Evolutionary conservation across 2,888 invertebrate genomes (phyloP).

Genomic region (Nephrotoma flavescens): DNA sequence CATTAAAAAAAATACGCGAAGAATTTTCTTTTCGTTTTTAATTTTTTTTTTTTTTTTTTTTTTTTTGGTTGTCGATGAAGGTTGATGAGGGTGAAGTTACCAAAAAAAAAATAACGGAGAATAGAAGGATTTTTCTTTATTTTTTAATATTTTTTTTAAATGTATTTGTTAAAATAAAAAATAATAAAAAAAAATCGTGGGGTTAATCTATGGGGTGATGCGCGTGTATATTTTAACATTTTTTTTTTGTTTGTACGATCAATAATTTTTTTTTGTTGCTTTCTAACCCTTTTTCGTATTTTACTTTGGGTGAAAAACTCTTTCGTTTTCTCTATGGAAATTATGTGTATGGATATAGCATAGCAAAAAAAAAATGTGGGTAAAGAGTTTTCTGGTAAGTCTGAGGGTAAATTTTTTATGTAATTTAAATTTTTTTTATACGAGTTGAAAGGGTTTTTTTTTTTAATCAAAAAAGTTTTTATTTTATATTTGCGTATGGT

Average conservation of each 20-base stretch:
- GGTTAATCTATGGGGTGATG: slow-evolving; percentile 3
- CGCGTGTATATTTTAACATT: neutral
- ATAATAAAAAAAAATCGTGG: neutral
- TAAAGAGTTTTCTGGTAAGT: neutral
- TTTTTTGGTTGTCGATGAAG: neutral
- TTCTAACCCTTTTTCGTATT: neutral
- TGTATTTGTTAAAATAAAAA: neutral
- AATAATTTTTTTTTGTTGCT: neutral
- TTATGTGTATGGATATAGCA: neutral
- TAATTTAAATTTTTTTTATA: neutral
- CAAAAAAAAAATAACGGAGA: neutral
- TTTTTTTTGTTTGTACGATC: neutral
- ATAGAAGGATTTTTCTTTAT: neutral
- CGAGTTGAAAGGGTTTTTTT: neutral
- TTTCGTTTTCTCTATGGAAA: neutral
- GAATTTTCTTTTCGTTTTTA: neutral
- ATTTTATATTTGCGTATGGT: neutral
- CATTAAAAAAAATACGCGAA: slow-evolving; percentile 1
- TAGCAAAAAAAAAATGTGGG: neutral
- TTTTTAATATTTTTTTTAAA: neutral
- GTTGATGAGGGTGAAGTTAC: neutral
- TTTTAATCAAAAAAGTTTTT: neutral
- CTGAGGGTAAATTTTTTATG: neutral
- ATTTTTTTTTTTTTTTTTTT: neutral
- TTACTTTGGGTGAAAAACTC: neutral